phyloP scores from a whole-genome alignment of 2,888 invertebrate genomes.

The Chamaedrilus cognettii region DNA sequence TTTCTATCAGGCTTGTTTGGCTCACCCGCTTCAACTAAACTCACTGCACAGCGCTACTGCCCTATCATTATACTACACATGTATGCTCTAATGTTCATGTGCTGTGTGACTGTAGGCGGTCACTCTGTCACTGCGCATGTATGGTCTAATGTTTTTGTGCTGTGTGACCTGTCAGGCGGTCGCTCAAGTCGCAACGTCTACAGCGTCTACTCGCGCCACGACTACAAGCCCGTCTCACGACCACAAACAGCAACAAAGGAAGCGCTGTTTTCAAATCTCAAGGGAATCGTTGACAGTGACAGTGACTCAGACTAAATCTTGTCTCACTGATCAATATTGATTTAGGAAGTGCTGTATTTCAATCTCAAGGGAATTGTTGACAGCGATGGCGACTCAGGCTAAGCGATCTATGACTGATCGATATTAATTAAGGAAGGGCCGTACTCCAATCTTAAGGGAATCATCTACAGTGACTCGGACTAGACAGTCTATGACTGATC shows the following conservation, averaged over 20 bases:
- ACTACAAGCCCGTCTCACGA: background rate
- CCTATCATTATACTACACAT: too few relatives aligned
- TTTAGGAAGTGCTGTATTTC: too few relatives aligned
- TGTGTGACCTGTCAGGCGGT: slow-evolving; percentile 15
- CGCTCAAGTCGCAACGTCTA: slow-evolving; percentile 20
- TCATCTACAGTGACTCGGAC: slow-evolving; percentile 12
- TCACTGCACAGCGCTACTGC: too few relatives aligned
- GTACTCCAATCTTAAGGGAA: slow-evolving; percentile 13
- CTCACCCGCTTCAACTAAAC: too few relatives aligned
- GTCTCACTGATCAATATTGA: too few relatives aligned
- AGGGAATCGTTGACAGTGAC: slow-evolving; percentile 18
- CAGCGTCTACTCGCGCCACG: slow-evolving; percentile 18
- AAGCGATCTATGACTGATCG: too few relatives aligned
- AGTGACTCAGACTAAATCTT: slow-evolving; percentile 1
- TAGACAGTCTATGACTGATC: too few relatives aligned
- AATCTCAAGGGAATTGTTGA: slow-evolving; percentile 16
- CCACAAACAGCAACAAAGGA: background rate
- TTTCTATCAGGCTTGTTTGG: too few relatives aligned
- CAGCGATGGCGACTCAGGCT: slow-evolving; percentile 11
- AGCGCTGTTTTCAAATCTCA: slow-evolving; percentile 5
- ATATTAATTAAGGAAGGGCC: too few relatives aligned
- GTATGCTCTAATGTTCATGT: too few relatives aligned
- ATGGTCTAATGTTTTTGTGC: background rate
- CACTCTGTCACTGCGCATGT: too few relatives aligned
- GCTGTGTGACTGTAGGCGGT: too few relatives aligned